These are phyloP conservation scores for Macroglossus sobrinus DNA, from an alignment of 2,113 vertebrate genomes.

Conservation along the genomic window DNA sequence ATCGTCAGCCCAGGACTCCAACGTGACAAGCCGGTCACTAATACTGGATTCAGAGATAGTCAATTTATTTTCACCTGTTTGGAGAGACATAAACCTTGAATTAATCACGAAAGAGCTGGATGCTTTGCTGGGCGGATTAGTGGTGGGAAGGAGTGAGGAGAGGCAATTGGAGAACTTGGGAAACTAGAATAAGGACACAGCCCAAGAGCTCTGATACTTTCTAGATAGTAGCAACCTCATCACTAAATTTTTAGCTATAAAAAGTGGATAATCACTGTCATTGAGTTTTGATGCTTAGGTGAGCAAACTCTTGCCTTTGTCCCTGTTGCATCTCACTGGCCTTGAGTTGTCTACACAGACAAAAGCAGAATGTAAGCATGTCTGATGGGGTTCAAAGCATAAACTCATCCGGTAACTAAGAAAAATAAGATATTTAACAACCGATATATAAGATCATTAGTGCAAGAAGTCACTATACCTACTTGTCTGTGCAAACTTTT, in stretches of 20 bases:
- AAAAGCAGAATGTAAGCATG: neutral
- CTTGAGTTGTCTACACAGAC: neutral
- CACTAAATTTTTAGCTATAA: constrained; percentile 8
- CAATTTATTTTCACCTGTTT: constrained; percentile 97
- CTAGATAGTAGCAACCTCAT: neutral
- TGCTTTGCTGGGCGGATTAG: neutral
- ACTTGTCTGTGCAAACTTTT: constrained; percentile 99
- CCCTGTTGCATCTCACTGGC: neutral
- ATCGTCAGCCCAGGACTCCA: constrained; percentile 96
- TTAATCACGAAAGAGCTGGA: constrained; percentile 4
- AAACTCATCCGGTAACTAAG: neutral
- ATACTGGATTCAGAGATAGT: constrained; percentile 95
- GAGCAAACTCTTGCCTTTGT: constrained; percentile 38
- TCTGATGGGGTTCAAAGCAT: neutral
- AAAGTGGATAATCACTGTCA: neutral
- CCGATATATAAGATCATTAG: neutral
- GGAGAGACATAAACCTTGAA: constrained; percentile 40
- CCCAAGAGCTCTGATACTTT: constrained; percentile 27
- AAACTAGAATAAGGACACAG: neutral
- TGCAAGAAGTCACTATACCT: constrained; percentile 78
- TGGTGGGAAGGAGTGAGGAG: neutral
- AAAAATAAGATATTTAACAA: constrained; percentile 1
- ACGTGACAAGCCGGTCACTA: constrained; percentile 90
- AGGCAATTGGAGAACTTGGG: neutral
- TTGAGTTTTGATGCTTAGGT: neutral